Evolutionary conservation across 1,140 invertebrate genomes (phyloP).

Genomic region (Triops longicaudatus): DNA sequence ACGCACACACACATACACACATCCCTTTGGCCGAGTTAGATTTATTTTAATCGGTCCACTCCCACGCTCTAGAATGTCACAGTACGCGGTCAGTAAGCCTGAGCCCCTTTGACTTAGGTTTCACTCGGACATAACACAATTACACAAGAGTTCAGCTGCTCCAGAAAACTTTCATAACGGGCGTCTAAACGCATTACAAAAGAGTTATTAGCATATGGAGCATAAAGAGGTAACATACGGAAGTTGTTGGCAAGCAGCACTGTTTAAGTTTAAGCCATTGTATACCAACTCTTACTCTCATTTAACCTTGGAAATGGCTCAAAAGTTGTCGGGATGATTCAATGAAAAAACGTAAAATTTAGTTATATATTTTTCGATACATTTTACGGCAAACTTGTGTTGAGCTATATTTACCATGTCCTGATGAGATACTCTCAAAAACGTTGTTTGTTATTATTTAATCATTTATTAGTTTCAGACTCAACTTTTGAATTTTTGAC

Average conservation of each 20-base stretch:
- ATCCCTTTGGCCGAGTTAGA: background rate
- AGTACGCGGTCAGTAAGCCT: background rate
- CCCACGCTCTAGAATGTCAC: slow-evolving; percentile 14
- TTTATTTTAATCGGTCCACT: slow-evolving; percentile 15
- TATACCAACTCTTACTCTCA: background rate
- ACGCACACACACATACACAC: background rate
- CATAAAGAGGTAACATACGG: background rate
- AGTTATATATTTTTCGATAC: too few species aligned
- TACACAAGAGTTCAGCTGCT: slow-evolving; percentile 11
- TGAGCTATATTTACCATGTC: too few species aligned
- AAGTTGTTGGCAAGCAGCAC: background rate
- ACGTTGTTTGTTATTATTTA: too few species aligned
- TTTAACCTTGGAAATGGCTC: too few species aligned
- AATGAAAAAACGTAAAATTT: too few species aligned
- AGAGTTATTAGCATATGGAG: background rate
- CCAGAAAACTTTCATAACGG: background rate
- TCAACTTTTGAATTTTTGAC: too few species aligned
- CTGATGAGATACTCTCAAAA: too few species aligned
- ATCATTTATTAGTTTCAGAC: too few species aligned
- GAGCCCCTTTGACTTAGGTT: background rate
- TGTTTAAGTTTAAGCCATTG: background rate
- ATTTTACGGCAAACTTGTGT: too few species aligned
- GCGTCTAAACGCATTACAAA: background rate
- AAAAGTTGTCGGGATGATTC: too few species aligned
- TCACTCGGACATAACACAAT: background rate